phyloP scores from a whole-genome alignment of 1,140 invertebrate species.

The Calephelis virginiensis region DNA sequence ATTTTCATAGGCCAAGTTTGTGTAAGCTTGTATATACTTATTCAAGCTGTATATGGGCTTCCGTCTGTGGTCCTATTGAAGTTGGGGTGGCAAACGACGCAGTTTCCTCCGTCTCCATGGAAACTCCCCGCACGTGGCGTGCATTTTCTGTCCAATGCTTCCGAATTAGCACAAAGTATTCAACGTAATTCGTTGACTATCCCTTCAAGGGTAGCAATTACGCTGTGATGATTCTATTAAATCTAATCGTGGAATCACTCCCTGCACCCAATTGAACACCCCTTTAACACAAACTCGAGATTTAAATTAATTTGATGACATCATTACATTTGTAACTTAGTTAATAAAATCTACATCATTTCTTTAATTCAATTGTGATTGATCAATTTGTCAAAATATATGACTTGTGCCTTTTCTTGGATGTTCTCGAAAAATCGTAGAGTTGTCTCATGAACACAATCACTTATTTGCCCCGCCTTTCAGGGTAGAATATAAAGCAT shows the following conservation, averaged over 20 bases:
- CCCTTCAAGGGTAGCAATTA: slow-evolving; percentile 31
- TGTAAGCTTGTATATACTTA: background rate
- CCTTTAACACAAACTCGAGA: slow-evolving; percentile 9
- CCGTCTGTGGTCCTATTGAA: slow-evolving; percentile 22
- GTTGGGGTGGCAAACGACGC: slow-evolving; percentile 58
- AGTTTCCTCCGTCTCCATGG: slow-evolving; percentile 71
- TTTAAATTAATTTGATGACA: slow-evolving; percentile 9
- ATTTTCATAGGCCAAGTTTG: background rate
- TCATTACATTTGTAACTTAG: background rate
- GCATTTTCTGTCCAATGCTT: slow-evolving; percentile 39
- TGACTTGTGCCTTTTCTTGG: too few species aligned
- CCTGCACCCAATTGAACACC: slow-evolving; percentile 15
- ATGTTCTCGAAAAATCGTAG: too few species aligned
- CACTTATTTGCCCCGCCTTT: too few species aligned
- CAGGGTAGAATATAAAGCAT: too few species aligned
- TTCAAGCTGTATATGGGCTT: background rate
- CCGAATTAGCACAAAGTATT: slow-evolving; percentile 51
- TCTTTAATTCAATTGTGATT: too few species aligned
- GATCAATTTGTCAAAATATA: too few species aligned
- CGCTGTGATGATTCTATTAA: slow-evolving; percentile 32
- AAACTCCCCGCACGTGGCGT: slow-evolving; percentile 64
- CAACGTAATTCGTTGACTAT: slow-evolving; percentile 41
- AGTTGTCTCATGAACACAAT: too few species aligned
- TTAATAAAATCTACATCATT: too few species aligned
- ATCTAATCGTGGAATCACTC: slow-evolving; percentile 45